These are phyloP conservation scores for Chelon auratus DNA, from an alignment of 2,797 vertebrate species.

Conservation along the genomic window DNA sequence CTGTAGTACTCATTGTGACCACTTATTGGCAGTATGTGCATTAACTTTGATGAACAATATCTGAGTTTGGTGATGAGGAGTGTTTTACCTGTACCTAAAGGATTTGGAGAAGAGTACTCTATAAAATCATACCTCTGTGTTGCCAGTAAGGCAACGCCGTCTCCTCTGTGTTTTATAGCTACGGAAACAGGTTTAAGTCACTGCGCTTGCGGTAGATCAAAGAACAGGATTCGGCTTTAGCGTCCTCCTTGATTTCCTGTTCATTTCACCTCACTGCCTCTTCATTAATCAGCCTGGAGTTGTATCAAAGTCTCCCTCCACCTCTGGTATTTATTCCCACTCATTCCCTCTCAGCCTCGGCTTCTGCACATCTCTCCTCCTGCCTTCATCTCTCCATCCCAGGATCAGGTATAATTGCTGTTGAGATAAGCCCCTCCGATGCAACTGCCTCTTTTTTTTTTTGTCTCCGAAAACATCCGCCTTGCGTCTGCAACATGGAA, in stretches of 20 bases:
- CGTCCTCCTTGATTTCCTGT: constrained; percentile 62
- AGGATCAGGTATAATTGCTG: constrained; percentile 64
- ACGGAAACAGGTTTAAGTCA: constrained; percentile 65
- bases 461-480: constrained; percentile 58
- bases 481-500: constrained; percentile 29
- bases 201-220: constrained; percentile 59
- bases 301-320: constrained; percentile 44
- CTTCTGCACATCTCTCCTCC: constrained; percentile 29
- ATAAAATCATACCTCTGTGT: constrained; percentile 22
- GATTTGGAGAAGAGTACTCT: constrained; percentile 15
- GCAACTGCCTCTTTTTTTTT: constrained; percentile 44
- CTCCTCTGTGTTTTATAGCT: constrained; percentile 46
- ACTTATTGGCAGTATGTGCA: constrained; percentile 53
- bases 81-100: constrained; percentile 24
- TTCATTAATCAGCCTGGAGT: constrained; percentile 69
- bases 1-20: constrained; percentile 50
- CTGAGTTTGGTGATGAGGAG: constrained; percentile 27
- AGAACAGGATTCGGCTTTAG: constrained; percentile 49
- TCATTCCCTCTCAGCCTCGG: constrained; percentile 30
- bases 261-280: constrained; percentile 60
- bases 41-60: neutral
- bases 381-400: constrained; percentile 39
- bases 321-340: constrained; percentile 36
- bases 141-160: constrained; percentile 28
- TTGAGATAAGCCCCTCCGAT: constrained; percentile 55